A percentile compares a stretch with the other conserved stretches of the same genome.
These are phyloP conservation scores for Alitta virens DNA, from an alignment of 2,888 invertebrate genomes.

Conservation along the genomic window DNA sequence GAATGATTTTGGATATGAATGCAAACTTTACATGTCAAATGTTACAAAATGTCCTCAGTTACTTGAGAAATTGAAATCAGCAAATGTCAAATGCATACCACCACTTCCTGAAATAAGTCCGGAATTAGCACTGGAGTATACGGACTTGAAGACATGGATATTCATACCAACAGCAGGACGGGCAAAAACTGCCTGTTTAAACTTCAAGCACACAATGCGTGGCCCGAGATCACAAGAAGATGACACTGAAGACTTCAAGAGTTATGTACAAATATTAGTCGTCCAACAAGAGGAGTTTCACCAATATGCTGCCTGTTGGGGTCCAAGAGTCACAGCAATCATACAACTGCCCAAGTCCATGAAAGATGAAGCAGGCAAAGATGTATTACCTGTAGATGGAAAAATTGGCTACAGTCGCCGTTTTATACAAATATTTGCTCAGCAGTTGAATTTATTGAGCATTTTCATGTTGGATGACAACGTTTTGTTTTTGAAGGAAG, in stretches of 20 bases:
- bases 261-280: neutral
- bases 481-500: constrained; percentile 1
- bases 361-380: neutral
- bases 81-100: too few relatives aligned
- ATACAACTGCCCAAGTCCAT: neutral
- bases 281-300: neutral
- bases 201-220: neutral
- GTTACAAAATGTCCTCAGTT: too few relatives aligned
- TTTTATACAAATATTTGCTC: constrained; percentile 21
- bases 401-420: constrained; percentile 16
- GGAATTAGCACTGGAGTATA: too few relatives aligned
- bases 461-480: constrained; percentile 22
- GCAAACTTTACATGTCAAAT: too few relatives aligned
- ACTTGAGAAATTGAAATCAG: too few relatives aligned
- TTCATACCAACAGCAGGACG: neutral
- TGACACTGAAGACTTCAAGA: neutral
- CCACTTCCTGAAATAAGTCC: too few relatives aligned
- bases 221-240: neutral
- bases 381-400: constrained; percentile 7
- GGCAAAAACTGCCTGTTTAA: neutral
- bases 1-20: too few relatives aligned
- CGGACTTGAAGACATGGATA: neutral
- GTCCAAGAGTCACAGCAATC: neutral
- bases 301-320: neutral
- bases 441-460: neutral